These are phyloP conservation scores for Pachypeltis micranthus DNA, from an alignment of 1,140 invertebrate species.

Conservation along the genomic window DNA sequence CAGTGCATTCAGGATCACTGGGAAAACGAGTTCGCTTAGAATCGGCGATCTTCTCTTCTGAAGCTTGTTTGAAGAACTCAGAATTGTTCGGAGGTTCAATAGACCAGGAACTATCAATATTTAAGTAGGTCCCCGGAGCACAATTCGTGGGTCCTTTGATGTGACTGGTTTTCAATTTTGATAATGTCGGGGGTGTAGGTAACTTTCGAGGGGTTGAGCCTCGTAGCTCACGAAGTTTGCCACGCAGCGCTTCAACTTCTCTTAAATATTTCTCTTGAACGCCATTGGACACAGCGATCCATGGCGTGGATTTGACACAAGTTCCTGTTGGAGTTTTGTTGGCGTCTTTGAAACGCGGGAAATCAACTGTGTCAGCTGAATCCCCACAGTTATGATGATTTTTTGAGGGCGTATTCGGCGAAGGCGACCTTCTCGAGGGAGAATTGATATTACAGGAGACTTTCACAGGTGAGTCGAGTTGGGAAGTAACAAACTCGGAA, in stretches of 20 bases:
- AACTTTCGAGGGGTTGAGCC: conserved; percentile 13
- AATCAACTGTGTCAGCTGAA: not conserved
- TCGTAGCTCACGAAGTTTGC: conserved; percentile 20
- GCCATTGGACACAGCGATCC: conserved; percentile 3
- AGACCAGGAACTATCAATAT: not conserved
- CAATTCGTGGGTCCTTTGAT: not conserved
- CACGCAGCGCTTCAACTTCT: conserved; percentile 24
- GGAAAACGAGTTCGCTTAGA: conserved; percentile 11
- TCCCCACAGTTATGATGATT: not conserved
- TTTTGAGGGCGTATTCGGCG: not conserved
- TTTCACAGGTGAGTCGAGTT: not conserved
- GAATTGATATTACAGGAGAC: not conserved
- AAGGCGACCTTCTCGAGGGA: not conserved
- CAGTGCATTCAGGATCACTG: conserved; percentile 17
- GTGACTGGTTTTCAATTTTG: not conserved
- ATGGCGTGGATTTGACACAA: conserved; percentile 2
- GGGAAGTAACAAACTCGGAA: not conserved
- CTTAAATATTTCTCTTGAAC: conserved; percentile 24
- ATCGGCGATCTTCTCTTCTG: not conserved
- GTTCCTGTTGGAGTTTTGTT: not conserved
- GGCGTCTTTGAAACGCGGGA: not conserved
- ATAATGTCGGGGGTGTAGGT: conserved; percentile 3
- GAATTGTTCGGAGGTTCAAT: not conserved
- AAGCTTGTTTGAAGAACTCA: too few relatives aligned
- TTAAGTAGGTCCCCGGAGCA: not conserved